A percentile compares a stretch with the other conserved stretches of the same genome.
These are phyloP conservation scores for Chinchilla lanigera DNA, from an alignment of 2,113 vertebrate species.

Conservation along the genomic window DNA sequence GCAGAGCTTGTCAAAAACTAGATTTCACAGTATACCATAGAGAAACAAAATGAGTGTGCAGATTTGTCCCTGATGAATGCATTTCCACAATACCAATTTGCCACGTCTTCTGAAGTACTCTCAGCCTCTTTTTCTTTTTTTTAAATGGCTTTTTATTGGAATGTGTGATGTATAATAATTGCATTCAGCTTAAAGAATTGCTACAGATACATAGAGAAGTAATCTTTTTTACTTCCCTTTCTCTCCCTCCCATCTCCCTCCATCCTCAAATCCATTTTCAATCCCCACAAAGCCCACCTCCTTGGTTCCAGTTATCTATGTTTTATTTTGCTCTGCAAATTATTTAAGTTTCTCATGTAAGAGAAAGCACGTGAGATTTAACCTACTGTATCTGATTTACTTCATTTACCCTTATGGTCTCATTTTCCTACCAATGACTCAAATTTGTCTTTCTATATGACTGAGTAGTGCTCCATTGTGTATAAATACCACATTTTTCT, in stretches of 20 bases:
- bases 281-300: background rate
- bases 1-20: conserved; percentile 45
- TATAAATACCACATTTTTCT: background rate
- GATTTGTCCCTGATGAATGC: conserved; percentile 37
- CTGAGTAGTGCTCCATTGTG: background rate
- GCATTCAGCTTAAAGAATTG: background rate
- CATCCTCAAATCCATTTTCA: background rate
- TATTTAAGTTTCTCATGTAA: background rate
- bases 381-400: background rate
- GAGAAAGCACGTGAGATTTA: background rate
- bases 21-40: conserved; percentile 1
- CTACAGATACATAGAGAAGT: background rate
- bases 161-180: background rate
- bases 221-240: background rate
- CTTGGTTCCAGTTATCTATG: background rate
- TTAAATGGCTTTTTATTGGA: background rate
- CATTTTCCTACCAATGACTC: background rate
- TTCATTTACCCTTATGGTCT: background rate
- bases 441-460: background rate
- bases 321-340: background rate
- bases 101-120: background rate
- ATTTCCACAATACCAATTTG: background rate
- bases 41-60: conserved; percentile 54
- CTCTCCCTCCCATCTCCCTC: background rate
- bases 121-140: background rate